Evolutionary conservation across 2,888 invertebrate genomes (phyloP).

Genomic region (Tinea semifulvella): DNA sequence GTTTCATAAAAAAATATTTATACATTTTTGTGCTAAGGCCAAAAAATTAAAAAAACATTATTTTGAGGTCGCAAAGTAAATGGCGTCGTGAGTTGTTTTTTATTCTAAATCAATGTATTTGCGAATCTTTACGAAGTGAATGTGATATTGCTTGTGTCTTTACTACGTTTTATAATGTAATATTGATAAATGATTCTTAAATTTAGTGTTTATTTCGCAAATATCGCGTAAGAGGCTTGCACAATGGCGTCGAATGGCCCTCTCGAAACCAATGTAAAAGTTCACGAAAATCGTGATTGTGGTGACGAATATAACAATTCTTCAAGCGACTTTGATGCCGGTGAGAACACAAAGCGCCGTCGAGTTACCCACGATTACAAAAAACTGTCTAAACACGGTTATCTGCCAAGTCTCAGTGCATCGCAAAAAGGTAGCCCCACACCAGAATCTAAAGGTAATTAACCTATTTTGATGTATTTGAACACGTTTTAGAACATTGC

Average conservation of each 20-base stretch:
- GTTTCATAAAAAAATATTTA: too few relatives aligned
- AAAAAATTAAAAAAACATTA: slow-evolving; percentile 8
- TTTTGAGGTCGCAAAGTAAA: slow-evolving; percentile 29
- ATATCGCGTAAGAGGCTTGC: slow-evolving; percentile 19
- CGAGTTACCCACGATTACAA: slow-evolving; percentile 52
- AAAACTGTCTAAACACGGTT: slow-evolving; percentile 57
- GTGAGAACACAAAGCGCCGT: slow-evolving; percentile 51
- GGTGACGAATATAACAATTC: slow-evolving; percentile 36
- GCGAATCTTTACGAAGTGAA: slow-evolving; percentile 38
- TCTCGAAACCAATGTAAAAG: slow-evolving; percentile 55
- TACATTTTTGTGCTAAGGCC: too few relatives aligned
- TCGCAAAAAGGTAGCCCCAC: slow-evolving; percentile 39
- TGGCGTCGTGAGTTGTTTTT: slow-evolving; percentile 65
- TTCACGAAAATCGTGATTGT: slow-evolving; percentile 47
- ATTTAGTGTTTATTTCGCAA: neutral
- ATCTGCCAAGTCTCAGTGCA: slow-evolving; percentile 56
- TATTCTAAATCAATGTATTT: slow-evolving; percentile 42
- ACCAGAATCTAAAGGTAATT: slow-evolving; percentile 48
- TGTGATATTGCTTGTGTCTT: slow-evolving; percentile 19
- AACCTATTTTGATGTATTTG: neutral
- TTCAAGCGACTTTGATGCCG: slow-evolving; percentile 44
- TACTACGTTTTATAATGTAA: neutral
- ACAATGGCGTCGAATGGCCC: slow-evolving; percentile 62
- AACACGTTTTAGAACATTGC: neutral
- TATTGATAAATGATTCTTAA: neutral